Evolutionary conservation across 2,888 invertebrate species (phyloP).

Genomic region (Allolobophora icterica): DNA sequence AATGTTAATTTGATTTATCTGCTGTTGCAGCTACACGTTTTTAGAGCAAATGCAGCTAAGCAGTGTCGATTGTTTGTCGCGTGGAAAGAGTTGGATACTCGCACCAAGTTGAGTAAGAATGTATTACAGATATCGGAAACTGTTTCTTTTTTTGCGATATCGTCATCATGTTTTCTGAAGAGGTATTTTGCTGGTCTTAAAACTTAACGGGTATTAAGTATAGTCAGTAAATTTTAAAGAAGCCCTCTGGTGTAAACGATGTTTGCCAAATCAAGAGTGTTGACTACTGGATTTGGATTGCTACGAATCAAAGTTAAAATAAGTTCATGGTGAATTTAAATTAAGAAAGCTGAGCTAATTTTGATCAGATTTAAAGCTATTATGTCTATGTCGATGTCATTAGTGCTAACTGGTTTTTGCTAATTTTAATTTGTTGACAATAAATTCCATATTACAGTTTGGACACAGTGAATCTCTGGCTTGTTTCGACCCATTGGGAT

Average conservation of each 20-base stretch:
- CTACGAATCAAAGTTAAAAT: not conserved
- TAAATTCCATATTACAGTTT: not conserved
- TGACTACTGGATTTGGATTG: not conserved
- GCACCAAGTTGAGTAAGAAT: not conserved
- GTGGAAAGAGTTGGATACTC: not conserved
- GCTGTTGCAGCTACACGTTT: no score
- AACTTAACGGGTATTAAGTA: not conserved
- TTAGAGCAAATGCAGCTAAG: not conserved
- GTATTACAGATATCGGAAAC: not conserved
- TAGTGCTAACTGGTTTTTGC: not conserved
- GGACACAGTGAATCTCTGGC: not conserved
- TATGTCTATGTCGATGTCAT: not conserved
- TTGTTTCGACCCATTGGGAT: not conserved
- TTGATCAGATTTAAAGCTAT: not conserved
- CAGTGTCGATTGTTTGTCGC: not conserved
- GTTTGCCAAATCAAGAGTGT: not conserved
- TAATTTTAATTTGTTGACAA: not conserved
- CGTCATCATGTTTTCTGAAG: not conserved
- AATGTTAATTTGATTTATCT: not conserved
- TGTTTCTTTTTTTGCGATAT: not conserved
- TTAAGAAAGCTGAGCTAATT: not conserved
- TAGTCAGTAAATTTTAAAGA: not conserved
- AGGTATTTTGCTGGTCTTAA: not conserved
- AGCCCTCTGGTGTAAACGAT: not conserved
- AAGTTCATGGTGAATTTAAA: not conserved